phyloP scores from a whole-genome alignment of 1,140 invertebrate genomes.

The Neuroterus valhalla region DNA sequence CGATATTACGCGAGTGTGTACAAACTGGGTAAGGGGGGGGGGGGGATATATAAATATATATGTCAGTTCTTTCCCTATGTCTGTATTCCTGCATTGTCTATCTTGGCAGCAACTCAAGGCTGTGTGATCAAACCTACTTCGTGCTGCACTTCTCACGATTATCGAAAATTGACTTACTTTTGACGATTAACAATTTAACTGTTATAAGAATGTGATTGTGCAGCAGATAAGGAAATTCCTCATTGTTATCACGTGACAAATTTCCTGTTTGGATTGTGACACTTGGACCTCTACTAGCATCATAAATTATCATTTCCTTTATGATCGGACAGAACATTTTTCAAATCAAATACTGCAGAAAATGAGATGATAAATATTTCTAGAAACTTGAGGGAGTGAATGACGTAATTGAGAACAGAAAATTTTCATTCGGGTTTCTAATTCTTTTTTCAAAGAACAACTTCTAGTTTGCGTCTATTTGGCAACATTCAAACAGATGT shows the following conservation, averaged over 20 bases:
- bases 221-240: background rate
- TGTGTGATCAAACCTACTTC: background rate
- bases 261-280: background rate
- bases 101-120: constrained; percentile 16
- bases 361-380: no score
- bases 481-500: no score
- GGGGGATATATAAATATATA: background rate
- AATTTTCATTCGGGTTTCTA: no score
- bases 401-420: no score
- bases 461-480: no score
- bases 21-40: constrained; percentile 8
- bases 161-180: constrained; percentile 19
- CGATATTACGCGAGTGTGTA: constrained; percentile 38
- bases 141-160: constrained; percentile 23
- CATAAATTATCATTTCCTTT: no score
- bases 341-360: no score
- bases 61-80: constrained; percentile 25
- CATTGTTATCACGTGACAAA: background rate
- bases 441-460: no score
- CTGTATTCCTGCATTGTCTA: constrained; percentile 43
- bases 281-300: no score
- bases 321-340: no score
- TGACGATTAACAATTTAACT: constrained; percentile 10
- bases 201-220: background rate
- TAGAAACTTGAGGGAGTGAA: no score